These are phyloP conservation scores for Proterorhinus semilunaris DNA, from an alignment of 2,113 vertebrate genomes.

Conservation along the genomic window DNA sequence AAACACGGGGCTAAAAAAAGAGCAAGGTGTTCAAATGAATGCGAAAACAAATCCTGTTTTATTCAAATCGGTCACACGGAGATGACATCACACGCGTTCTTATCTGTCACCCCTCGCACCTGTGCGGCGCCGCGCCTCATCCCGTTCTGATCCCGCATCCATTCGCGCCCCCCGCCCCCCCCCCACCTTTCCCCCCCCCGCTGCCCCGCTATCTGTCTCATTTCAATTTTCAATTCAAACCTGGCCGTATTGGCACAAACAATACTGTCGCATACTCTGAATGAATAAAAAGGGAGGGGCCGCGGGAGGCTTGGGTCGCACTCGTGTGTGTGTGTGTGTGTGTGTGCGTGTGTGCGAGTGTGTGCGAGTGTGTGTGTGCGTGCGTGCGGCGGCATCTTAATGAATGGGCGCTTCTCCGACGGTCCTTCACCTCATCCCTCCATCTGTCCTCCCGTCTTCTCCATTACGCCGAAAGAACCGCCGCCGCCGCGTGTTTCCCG, in stretches of 20 bases:
- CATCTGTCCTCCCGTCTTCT: constrained; percentile 33
- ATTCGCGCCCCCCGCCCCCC: constrained; percentile 4
- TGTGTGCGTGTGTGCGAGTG: not conserved
- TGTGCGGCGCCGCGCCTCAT: constrained; percentile 5
- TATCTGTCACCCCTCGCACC: not conserved
- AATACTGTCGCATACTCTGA: constrained; percentile 1
- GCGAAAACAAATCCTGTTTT: not conserved
- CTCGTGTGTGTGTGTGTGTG: no score
- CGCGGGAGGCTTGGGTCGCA: not conserved
- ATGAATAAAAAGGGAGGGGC: constrained; percentile 10
- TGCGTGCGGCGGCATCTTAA: constrained; percentile 23
- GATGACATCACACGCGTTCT: constrained; percentile 7
- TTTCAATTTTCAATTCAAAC: constrained; percentile 39
- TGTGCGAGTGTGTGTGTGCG: not conserved
- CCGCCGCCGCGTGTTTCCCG: constrained; percentile 24
- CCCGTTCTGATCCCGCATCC: constrained; percentile 14
- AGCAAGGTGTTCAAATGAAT: not conserved
- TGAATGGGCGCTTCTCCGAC: constrained; percentile 11
- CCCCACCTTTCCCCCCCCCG: not conserved
- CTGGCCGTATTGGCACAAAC: constrained; percentile 44
- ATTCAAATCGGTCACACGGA: not conserved
- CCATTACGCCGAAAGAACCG: constrained; percentile 25
- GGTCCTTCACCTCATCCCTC: constrained; percentile 46
- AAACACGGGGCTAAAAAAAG: not conserved
- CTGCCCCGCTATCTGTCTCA: constrained; percentile 26